Evolutionary conservation across 1,140 invertebrate genomes (phyloP).

Genomic region (Drosophila repletoides): DNA sequence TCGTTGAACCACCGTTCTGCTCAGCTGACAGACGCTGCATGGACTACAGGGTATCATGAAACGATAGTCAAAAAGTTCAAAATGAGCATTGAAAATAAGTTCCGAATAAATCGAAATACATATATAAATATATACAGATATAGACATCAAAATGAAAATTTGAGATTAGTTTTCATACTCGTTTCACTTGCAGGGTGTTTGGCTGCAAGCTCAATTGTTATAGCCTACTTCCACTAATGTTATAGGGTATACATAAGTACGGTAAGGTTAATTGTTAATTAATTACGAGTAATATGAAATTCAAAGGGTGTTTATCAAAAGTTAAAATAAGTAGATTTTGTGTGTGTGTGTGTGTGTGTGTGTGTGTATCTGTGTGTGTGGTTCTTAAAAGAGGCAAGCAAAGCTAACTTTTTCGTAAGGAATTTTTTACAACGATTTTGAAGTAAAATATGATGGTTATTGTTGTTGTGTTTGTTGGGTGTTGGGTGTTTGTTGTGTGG

Average conservation of each 20-base stretch:
- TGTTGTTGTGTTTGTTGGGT: slow-evolving; percentile 29
- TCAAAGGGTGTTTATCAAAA: slow-evolving; percentile 59
- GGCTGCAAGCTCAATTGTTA: background rate
- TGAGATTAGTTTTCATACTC: background rate
- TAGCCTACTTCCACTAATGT: slow-evolving; percentile 33
- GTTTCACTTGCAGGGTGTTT: slow-evolving; percentile 1
- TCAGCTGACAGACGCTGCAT: slow-evolving; percentile 86
- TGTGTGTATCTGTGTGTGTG: too few species aligned
- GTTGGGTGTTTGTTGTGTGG: slow-evolving; percentile 35
- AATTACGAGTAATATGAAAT: too few species aligned
- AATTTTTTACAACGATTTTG: slow-evolving; percentile 49
- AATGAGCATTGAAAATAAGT: background rate
- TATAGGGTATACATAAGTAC: slow-evolving; percentile 1
- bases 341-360: too few species aligned
- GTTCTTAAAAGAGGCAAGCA: slow-evolving; percentile 57
- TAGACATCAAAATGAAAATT: background rate
- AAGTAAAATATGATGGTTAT: slow-evolving; percentile 26
- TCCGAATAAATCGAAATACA: too few species aligned
- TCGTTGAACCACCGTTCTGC: slow-evolving; percentile 85
- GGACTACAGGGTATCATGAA: slow-evolving; percentile 86
- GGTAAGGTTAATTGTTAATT: slow-evolving; percentile 9
- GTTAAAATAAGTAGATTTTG: slow-evolving; percentile 34
- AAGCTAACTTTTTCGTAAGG: slow-evolving; percentile 40
- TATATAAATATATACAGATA: background rate
- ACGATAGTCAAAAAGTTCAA: slow-evolving; percentile 19